Conservation (phyloP, 2,797 vertebrate genomes). For the Pipistrellus kuhlii region DNA sequence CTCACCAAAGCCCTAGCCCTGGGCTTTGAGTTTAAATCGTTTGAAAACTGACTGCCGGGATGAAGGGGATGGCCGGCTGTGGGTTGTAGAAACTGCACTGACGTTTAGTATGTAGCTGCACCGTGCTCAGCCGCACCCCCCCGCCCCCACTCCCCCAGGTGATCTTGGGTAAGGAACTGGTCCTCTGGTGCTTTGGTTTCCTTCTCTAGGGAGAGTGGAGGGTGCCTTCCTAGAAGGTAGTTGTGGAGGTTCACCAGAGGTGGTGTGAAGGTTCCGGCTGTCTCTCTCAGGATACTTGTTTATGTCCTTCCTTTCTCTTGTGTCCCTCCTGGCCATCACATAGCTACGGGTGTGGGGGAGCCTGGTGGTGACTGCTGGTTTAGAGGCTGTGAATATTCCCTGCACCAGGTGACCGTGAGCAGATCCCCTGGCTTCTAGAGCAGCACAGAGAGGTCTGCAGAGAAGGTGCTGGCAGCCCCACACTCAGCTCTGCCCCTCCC, state of each 20-base stretch:
- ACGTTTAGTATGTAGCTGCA: background rate
- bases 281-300: background rate
- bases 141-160: too few relatives aligned
- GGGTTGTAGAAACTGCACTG: background rate
- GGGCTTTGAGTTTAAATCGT: conserved; percentile 29
- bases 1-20: background rate
- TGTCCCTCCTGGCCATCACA: background rate
- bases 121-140: fast-evolving
- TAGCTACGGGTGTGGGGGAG: background rate
- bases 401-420: conserved; percentile 69
- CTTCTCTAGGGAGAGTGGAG: background rate
- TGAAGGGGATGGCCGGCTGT: background rate
- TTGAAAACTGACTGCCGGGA: background rate
- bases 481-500: background rate
- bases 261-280: background rate
- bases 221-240: background rate
- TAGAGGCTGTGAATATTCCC: background rate
- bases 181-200: background rate
- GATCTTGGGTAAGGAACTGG: background rate
- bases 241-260: background rate
- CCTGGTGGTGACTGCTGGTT: background rate
- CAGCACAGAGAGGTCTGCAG: conserved; percentile 32
- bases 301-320: background rate
- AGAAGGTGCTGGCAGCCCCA: conserved; percentile 24
- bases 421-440: conserved; percentile 50